phyloP scores from a whole-genome alignment of 1,140 invertebrate species.

The Sweltsa coloradensis region DNA sequence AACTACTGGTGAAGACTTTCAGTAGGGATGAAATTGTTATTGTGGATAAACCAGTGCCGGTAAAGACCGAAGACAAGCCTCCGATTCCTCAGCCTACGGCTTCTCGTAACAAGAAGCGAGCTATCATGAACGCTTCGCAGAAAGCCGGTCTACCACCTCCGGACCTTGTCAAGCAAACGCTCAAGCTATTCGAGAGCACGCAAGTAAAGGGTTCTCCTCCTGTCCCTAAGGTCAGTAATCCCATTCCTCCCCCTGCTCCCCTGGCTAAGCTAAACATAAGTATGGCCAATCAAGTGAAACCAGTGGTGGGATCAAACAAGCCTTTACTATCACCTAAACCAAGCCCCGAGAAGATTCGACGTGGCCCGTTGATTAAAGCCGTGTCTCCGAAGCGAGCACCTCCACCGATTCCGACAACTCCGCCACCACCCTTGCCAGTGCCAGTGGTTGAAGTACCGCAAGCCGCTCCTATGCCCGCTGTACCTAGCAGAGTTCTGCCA shows the following conservation, averaged over 20 bases:
- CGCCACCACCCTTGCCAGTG: neutral
- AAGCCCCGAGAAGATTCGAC: neutral
- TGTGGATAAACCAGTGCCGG: conserved; percentile 7
- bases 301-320: neutral
- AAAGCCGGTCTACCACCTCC: conserved; percentile 71
- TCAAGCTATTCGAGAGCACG: conserved; percentile 62
- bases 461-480: neutral
- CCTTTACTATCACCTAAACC: conserved; percentile 1
- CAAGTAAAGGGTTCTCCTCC: neutral
- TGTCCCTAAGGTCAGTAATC: neutral
- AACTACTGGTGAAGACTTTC: too few relatives aligned
- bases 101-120: conserved; percentile 1
- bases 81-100: neutral
- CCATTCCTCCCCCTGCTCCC: conserved; percentile 21
- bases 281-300: too few relatives aligned
- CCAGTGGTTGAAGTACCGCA: neutral
- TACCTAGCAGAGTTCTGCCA: neutral
- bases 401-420: neutral
- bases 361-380: too few relatives aligned
- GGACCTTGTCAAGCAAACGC: conserved; percentile 71
- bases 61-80: conserved; percentile 1
- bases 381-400: too few relatives aligned
- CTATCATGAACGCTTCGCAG: conserved; percentile 38
- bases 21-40: conserved; percentile 10
- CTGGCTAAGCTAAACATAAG: conserved; percentile 31